A percentile compares a stretch with the other conserved stretches of the same genome.
phyloP scores from a whole-genome alignment of 2,797 vertebrate genomes.

The Ataeniobius toweri region DNA sequence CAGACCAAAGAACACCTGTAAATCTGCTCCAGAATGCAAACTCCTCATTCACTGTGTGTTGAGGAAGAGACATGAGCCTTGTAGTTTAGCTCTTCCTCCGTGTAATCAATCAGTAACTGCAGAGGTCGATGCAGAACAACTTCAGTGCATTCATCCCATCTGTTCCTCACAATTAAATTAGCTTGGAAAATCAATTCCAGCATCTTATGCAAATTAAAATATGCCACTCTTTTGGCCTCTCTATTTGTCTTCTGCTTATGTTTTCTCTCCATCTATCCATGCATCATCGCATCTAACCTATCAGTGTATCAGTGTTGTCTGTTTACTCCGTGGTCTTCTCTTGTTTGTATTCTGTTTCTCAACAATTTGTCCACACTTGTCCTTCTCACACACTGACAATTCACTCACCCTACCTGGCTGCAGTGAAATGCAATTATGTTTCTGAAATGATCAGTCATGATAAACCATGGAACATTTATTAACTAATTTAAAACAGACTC shows the following conservation, averaged over 20 bases:
- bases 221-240: constrained; percentile 39
- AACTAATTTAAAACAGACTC: constrained; percentile 60
- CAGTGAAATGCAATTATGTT: constrained; percentile 69
- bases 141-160: constrained; percentile 69
- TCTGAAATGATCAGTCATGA: constrained; percentile 61
- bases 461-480: constrained; percentile 50
- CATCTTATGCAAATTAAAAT: constrained; percentile 69
- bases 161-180: constrained; percentile 72
- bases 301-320: constrained; percentile 12
- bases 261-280: constrained; percentile 24
- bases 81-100: constrained; percentile 31
- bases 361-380: constrained; percentile 17
- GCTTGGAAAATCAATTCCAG: constrained; percentile 71
- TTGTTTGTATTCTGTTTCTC: constrained; percentile 34
- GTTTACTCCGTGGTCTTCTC: constrained; percentile 31
- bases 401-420: constrained; percentile 58
- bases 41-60: constrained; percentile 27
- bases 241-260: constrained; percentile 44
- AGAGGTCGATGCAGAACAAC: constrained; percentile 64
- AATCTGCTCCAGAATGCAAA: constrained; percentile 38
- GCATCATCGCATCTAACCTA: constrained; percentile 29
- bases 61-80: constrained; percentile 20
- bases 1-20: constrained; percentile 34
- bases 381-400: constrained; percentile 28
- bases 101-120: constrained; percentile 57